Evolutionary conservation across 2,888 invertebrate genomes (phyloP).

Genomic region (Imbricaverruca yamaguchii): DNA sequence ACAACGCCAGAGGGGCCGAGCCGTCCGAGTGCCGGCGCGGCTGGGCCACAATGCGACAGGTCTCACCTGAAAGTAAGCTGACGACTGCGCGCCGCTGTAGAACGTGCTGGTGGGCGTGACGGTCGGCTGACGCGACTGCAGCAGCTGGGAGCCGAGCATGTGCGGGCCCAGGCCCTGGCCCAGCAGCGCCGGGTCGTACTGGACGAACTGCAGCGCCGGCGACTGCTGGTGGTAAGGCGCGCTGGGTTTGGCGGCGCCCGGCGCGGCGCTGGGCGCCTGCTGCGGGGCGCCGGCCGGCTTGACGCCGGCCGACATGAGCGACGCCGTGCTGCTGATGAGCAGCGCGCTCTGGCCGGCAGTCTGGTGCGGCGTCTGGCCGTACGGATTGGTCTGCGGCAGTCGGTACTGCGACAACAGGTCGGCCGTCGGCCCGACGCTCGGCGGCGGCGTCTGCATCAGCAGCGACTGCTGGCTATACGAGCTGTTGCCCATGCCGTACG

Average conservation of each 20-base stretch:
- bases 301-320: slow-evolving; percentile 33
- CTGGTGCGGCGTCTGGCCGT: slow-evolving; percentile 32
- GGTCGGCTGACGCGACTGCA: slow-evolving; percentile 27
- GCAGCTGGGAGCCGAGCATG: slow-evolving; percentile 32
- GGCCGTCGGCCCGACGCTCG: slow-evolving; percentile 29
- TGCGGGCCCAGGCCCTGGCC: slow-evolving; percentile 32
- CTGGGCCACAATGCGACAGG: neutral
- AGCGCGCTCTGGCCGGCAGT: slow-evolving; percentile 31
- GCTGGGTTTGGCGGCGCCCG: neutral
- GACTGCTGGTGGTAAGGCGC: slow-evolving; percentile 31
- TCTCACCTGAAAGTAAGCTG: slow-evolving; percentile 17
- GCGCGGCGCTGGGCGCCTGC: neutral
- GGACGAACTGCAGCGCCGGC: slow-evolving; percentile 30
- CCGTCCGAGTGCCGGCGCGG: no score
- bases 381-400: slow-evolving; percentile 30
- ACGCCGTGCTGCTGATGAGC: slow-evolving; percentile 30
- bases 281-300: slow-evolving; percentile 32
- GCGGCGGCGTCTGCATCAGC: slow-evolving; percentile 34
- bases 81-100: slow-evolving; percentile 11
- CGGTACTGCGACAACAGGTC: slow-evolving; percentile 33
- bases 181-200: slow-evolving; percentile 29
- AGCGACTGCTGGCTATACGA: slow-evolving; percentile 33
- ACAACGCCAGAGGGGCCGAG: no score
- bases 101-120: slow-evolving; percentile 22
- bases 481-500: slow-evolving; percentile 32